Evolutionary conservation across 2,797 vertebrate species (phyloP).

Genomic region (Anguilla pacifica): DNA sequence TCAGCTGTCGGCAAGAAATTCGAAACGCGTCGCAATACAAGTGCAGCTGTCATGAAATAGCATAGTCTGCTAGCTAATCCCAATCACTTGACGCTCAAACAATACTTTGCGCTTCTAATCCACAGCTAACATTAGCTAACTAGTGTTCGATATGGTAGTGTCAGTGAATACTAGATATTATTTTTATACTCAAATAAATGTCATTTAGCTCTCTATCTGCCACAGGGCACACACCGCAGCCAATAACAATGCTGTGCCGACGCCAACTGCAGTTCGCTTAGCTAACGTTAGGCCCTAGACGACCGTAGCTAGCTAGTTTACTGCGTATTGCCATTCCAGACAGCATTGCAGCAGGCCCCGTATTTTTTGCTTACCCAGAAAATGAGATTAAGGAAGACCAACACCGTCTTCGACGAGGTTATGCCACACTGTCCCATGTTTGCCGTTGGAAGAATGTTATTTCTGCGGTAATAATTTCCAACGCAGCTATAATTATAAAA

Average conservation of each 20-base stretch:
- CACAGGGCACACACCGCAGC: neutral
- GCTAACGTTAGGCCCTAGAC: neutral
- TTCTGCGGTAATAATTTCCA: constrained; percentile 14
- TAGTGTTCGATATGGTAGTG: neutral
- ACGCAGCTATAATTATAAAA: constrained; percentile 67
- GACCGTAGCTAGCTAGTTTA: constrained; percentile 11
- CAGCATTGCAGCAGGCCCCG: constrained; percentile 43
- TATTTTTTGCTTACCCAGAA: constrained; percentile 87
- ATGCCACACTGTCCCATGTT: constrained; percentile 94
- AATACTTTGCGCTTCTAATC: neutral
- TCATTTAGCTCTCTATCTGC: neutral
- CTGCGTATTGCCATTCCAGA: constrained; percentile 28
- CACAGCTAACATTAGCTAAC: neutral
- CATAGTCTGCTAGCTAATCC: neutral
- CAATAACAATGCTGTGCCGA: neutral
- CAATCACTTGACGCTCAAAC: neutral
- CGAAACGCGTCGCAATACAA: neutral
- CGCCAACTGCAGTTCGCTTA: neutral
- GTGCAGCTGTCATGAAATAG: neutral
- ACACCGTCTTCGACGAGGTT: constrained; percentile 96
- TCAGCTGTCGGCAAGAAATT: neutral
- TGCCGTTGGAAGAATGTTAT: neutral
- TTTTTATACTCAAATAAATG: neutral
- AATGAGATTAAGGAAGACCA: constrained; percentile 96
- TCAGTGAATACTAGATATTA: neutral